Evolutionary conservation across 2,797 vertebrate genomes (phyloP).

Genomic region (Hypotaenidia okinawae): DNA sequence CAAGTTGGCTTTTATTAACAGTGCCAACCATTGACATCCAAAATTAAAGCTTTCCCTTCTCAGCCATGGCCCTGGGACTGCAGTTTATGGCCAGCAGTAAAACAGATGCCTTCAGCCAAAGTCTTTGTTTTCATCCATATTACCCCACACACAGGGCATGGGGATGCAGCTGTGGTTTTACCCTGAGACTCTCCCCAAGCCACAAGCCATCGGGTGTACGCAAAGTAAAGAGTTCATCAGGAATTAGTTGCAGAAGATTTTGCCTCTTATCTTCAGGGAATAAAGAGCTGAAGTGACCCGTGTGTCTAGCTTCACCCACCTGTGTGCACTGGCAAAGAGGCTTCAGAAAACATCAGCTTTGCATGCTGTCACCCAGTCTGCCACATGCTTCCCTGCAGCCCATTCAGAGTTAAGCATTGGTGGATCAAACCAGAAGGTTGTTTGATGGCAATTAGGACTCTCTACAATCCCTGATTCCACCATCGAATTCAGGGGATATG

Average conservation of each 20-base stretch:
- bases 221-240: background rate
- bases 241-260: background rate
- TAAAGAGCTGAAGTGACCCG: background rate
- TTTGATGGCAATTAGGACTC: background rate
- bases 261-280: background rate
- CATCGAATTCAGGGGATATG: background rate
- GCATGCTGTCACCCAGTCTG: fast-evolving
- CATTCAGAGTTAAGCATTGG: background rate
- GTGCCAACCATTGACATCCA: background rate
- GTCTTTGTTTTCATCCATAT: background rate
- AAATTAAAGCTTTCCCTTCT: background rate
- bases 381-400: background rate
- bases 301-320: background rate
- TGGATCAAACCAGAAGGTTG: background rate
- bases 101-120: background rate
- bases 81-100: background rate
- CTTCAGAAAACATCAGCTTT: background rate
- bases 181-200: fast-evolving
- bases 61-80: background rate
- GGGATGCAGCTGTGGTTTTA: fast-evolving
- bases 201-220: fast-evolving
- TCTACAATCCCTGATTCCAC: background rate
- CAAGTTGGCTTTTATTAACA: background rate
- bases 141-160: fast-evolving
- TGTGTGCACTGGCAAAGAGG: background rate